Base-by-base conservation (phyloP, 2,113 vertebrate genomes). In the Cisticola juncidis region DNA sequence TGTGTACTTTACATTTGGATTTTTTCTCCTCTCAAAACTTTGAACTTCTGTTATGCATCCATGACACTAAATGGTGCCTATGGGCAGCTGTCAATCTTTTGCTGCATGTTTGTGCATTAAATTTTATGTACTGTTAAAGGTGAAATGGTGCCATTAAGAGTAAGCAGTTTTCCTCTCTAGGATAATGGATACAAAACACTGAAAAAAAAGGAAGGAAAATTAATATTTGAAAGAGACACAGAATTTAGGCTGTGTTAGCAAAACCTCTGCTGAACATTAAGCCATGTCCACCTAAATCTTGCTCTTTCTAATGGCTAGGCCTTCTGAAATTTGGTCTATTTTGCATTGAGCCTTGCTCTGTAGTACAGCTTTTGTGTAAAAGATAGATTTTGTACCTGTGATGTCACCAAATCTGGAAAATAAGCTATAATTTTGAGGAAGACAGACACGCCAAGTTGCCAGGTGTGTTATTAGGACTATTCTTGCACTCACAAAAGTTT, bases 71-170 rank as follows among this genome's bases (percentile, higher is more conserved):
- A 64, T 47, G 16, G 19, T 94, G 88, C 92, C 74, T 89, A 17
- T 83, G 72, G 81, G 81, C 86, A 90, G 78, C 68, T 93, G 90
- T 95, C 86, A 94, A 24, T 92, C 64, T 92, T 85, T 65, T 51
- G 20, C 35, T 92, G 42, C 64, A 21, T 70, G 56, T 88, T 92
- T 4, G 10, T 78, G 60, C 64, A 76, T 88, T 86, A 66, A 69
- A 84, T 96, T 92, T 94, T 81, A 69, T 88, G 28, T 89, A 71
- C 35, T 94, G 35, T 94, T 90, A 74, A 78, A 88, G 36, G 54
- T 83, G 57, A 95, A 96, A 92, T 78, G 42, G 19, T 54, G 40
- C 45, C 64, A 81, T 91, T 92, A 81, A 84, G 51, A 54, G 48
- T 60, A 68, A 66, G 33, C 19, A 54, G 31, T 70, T 64, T 79